Evolutionary conservation across 1,140 invertebrate genomes (phyloP).

Genomic region (Ceratosolen solmsi): DNA sequence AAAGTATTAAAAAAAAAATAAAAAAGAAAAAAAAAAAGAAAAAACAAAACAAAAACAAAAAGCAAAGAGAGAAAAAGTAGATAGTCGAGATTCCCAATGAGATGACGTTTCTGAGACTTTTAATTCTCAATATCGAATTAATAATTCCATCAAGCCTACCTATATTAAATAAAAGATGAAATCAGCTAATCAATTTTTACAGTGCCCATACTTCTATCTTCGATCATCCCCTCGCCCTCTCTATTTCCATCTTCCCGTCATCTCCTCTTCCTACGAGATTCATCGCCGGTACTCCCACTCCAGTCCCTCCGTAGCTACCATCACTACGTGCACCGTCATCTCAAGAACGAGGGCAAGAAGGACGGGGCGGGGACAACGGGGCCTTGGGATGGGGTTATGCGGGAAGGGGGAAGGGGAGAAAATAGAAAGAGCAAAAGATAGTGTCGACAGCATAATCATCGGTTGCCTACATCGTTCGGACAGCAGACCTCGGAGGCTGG

Average conservation of each 20-base stretch:
- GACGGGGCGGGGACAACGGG: too few species aligned
- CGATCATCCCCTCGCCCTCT: not conserved
- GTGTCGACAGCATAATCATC: slow-evolving; percentile 69
- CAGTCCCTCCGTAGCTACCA: not conserved
- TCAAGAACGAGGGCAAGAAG: not conserved
- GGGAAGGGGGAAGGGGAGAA: not conserved
- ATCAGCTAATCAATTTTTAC: slow-evolving; percentile 29
- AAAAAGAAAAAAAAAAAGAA: too few species aligned
- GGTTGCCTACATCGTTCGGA: slow-evolving; percentile 54
- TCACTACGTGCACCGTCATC: slow-evolving; percentile 11
- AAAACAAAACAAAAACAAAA: too few species aligned
- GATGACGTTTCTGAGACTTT: not conserved
- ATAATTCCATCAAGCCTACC: slow-evolving; percentile 26
- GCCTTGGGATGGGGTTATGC: too few species aligned
- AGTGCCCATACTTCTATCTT: slow-evolving; percentile 7
- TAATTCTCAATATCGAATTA: slow-evolving; percentile 19
- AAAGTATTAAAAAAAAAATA: too few species aligned
- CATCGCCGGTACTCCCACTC: slow-evolving; percentile 9
- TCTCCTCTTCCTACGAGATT: not conserved
- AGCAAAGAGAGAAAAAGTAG: too few species aligned
- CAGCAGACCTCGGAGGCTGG: slow-evolving; percentile 8
- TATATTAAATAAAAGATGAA: not conserved
- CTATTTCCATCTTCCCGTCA: slow-evolving; percentile 30
- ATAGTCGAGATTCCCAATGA: not conserved
- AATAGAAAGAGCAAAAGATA: slow-evolving; percentile 54